A percentile compares a stretch with the other conserved stretches of the same genome.
These are phyloP conservation scores for Ciconia boyciana DNA, from an alignment of 2,113 vertebrate genomes.

Conservation along the genomic window DNA sequence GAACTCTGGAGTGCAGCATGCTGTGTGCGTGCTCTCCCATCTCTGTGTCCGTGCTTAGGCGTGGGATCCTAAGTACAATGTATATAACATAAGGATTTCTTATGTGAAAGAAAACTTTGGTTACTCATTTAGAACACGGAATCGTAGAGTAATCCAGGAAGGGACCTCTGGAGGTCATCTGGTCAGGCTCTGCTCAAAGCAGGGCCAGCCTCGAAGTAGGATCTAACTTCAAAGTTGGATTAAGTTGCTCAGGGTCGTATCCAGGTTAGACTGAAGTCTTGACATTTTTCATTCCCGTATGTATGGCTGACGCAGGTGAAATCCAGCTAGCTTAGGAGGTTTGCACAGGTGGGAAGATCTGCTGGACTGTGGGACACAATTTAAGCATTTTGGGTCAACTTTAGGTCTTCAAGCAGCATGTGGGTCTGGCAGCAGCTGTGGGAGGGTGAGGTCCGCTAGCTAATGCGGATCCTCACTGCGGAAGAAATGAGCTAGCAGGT, in stretches of 20 bases:
- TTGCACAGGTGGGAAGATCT: not conserved
- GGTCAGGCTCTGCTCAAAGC: not conserved
- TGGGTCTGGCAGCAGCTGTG: not conserved
- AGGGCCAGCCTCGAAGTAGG: not conserved
- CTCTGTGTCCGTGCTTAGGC: not conserved
- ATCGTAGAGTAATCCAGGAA: not conserved
- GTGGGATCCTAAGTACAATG: not conserved
- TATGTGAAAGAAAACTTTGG: not conserved
- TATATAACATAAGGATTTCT: not conserved
- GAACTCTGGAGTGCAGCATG: not conserved
- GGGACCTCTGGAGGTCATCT: not conserved
- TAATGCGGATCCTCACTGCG: not conserved
- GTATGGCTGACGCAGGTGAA: not conserved
- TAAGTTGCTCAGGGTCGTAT: not conserved
- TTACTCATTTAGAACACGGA: not conserved
- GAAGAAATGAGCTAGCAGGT: not conserved
- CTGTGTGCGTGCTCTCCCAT: not conserved
- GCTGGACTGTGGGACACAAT: not conserved
- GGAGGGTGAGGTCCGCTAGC: not conserved
- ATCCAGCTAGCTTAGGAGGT: not conserved
- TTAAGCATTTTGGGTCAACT: not conserved
- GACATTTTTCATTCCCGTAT: not conserved
- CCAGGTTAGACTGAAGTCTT: not conserved
- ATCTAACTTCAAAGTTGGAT: not conserved
- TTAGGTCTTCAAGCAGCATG: not conserved